Evolutionary conservation across 2,888 invertebrate genomes (phyloP).

Genomic region (Papilio elwesi): DNA sequence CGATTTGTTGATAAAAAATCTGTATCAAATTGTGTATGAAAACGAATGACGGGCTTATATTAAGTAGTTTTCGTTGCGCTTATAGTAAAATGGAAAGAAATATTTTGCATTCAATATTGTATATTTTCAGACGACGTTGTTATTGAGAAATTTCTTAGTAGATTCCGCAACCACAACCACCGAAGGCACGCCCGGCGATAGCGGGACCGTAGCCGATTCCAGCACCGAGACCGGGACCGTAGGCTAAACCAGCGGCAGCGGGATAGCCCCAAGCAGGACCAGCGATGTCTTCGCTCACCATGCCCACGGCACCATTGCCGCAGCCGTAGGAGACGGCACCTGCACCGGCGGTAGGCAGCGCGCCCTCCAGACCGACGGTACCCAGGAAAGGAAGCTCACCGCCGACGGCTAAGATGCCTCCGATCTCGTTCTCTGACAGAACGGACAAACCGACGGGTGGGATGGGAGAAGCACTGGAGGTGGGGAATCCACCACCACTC

Average conservation of each 20-base stretch:
- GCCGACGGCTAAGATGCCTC: constrained; percentile 50
- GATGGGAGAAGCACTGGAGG: too few relatives aligned
- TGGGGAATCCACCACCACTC: constrained; percentile 43
- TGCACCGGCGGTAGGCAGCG: constrained; percentile 49
- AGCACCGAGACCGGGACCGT: constrained; percentile 18
- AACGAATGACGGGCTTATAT: too few relatives aligned
- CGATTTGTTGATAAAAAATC: too few relatives aligned
- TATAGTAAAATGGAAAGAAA: background rate
- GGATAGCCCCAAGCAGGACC: constrained; percentile 20
- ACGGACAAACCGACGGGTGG: too few relatives aligned
- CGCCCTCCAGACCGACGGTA: constrained; percentile 51
- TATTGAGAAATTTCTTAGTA: constrained; percentile 3
- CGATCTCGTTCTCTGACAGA: too few relatives aligned
- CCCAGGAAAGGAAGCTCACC: constrained; percentile 52
- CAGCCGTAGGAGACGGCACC: constrained; percentile 51
- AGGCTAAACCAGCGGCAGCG: constrained; percentile 29
- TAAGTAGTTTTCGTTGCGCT: too few relatives aligned
- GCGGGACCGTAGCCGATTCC: constrained; percentile 29
- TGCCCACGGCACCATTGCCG: constrained; percentile 51
- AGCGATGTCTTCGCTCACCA: constrained; percentile 44
- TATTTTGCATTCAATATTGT: background rate
- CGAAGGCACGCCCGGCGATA: constrained; percentile 26
- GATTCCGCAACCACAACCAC: constrained; percentile 26
- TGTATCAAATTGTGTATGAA: too few relatives aligned
- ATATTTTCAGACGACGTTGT: background rate